These are phyloP conservation scores for Leptinotarsa defecta DNA, from an alignment of 1,140 invertebrate genomes.

Conservation along the genomic window DNA sequence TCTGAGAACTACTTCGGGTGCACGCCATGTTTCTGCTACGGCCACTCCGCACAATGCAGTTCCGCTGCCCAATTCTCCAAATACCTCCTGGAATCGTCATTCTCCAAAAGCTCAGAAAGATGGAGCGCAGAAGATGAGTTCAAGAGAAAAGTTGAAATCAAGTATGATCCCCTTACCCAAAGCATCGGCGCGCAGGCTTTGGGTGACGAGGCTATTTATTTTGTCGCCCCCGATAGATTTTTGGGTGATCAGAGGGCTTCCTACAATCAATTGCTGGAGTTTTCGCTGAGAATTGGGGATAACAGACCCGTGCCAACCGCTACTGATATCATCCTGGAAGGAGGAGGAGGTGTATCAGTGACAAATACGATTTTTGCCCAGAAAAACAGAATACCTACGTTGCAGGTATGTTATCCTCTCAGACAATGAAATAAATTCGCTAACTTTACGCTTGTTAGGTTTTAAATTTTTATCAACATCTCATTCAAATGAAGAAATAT, in stretches of 20 bases:
- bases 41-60: conserved; percentile 91
- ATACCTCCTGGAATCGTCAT: conserved; percentile 73
- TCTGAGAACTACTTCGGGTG: conserved; percentile 93
- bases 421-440: too few relatives aligned
- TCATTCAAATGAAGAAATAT: too few relatives aligned
- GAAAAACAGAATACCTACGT: conserved; percentile 79
- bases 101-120: conserved; percentile 80
- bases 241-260: conserved; percentile 93
- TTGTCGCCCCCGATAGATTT: conserved; percentile 85
- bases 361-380: conserved; percentile 91
- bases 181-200: conserved; percentile 76
- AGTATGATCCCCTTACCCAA: conserved; percentile 82
- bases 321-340: conserved; percentile 88
- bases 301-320: conserved; percentile 69
- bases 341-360: conserved; percentile 68
- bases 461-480: too few relatives aligned
- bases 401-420: conserved; percentile 58
- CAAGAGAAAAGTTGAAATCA: conserved; percentile 57
- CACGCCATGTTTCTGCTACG: conserved; percentile 97
- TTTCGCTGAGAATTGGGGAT: conserved; percentile 85
- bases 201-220: conserved; percentile 80
- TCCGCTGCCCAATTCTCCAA: conserved; percentile 83
- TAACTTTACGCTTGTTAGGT: too few relatives aligned
- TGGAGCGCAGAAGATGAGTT: conserved; percentile 80
- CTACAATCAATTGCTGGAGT: conserved; percentile 91